Evolutionary conservation across 1,140 invertebrate species (phyloP).

Genomic region (Bradysia coprophila): DNA sequence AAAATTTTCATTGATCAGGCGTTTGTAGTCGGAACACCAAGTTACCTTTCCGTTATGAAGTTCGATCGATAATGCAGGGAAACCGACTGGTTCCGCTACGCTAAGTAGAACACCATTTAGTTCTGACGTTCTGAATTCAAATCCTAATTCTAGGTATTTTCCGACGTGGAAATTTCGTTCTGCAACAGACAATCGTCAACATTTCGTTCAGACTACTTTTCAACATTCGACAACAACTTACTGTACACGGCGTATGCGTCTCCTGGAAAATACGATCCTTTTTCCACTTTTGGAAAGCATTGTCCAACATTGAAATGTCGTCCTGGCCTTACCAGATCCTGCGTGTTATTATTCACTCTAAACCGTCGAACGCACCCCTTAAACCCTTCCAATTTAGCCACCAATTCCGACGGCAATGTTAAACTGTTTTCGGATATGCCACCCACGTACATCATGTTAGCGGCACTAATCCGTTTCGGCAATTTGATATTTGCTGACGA

Average conservation of each 20-base stretch:
- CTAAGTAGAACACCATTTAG: conserved; percentile 61
- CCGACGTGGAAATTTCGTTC: conserved; percentile 51
- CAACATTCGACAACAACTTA: conserved; percentile 24
- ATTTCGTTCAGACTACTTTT: conserved; percentile 3
- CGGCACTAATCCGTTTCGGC: conserved; percentile 43
- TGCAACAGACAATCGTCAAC: conserved; percentile 21
- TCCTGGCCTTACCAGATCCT: conserved; percentile 54
- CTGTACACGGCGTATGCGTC: conserved; percentile 67
- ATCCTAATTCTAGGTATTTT: conserved; percentile 43
- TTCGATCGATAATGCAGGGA: conserved; percentile 55
- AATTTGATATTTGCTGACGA: conserved; percentile 33
- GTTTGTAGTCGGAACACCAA: too few species aligned
- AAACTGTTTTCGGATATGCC: conserved; percentile 43
- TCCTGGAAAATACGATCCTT: conserved; percentile 69
- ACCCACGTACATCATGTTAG: conserved; percentile 58
- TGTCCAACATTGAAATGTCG: conserved; percentile 54
- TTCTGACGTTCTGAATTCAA: conserved; percentile 73
- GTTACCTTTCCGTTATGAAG: conserved; percentile 57
- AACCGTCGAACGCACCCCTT: conserved; percentile 68
- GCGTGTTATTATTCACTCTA: conserved; percentile 47
- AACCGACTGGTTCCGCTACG: conserved; percentile 38
- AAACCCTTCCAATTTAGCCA: conserved; percentile 51
- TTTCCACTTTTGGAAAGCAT: conserved; percentile 72
- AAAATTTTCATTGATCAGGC: conserved; percentile 1
- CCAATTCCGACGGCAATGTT: conserved; percentile 18